A percentile compares a stretch with the other conserved stretches of the same genome.
Conservation (phyloP, 2,888 invertebrate species). For the Tachina grossa region DNA sequence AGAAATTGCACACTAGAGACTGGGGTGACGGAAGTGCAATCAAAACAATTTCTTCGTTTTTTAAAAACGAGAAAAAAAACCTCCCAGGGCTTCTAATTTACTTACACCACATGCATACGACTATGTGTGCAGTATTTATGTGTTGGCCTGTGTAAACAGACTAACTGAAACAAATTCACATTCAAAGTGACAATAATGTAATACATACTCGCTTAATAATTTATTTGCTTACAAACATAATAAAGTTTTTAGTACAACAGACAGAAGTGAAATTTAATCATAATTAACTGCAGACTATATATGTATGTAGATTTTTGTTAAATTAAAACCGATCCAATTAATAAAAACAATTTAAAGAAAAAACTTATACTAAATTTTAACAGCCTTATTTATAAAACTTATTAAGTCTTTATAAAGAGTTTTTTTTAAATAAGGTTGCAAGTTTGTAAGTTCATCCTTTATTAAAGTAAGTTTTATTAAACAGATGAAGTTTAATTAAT, state of each 20-base stretch:
- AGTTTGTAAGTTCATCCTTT: no score
- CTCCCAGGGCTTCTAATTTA: conserved; percentile 62
- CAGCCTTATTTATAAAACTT: no score
- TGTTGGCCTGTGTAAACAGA: background rate
- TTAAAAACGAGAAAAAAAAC: conserved; percentile 32
- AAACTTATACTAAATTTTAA: background rate
- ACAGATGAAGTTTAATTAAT: no score
- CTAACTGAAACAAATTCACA: conserved; percentile 8
- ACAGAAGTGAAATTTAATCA: conserved; percentile 8
- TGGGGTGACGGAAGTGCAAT: conserved; percentile 59
- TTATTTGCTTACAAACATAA: conserved; percentile 28
- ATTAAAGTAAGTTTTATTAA: no score
- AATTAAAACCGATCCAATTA: conserved; percentile 1
- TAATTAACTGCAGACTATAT: background rate
- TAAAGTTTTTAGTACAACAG: conserved; percentile 4
- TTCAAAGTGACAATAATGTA: conserved; percentile 57
- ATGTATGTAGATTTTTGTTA: background rate
- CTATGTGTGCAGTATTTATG: no score
- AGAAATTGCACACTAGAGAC: conserved; percentile 37
- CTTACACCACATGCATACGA: conserved; percentile 5
- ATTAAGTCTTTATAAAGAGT: no score
- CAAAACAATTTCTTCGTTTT: conserved; percentile 32
- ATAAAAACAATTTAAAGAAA: conserved; percentile 3
- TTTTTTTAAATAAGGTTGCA: no score
- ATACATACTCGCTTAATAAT: conserved; percentile 12